Conservation (phyloP, 2,113 vertebrate species). For the Rhagologus leucostigma region DNA sequence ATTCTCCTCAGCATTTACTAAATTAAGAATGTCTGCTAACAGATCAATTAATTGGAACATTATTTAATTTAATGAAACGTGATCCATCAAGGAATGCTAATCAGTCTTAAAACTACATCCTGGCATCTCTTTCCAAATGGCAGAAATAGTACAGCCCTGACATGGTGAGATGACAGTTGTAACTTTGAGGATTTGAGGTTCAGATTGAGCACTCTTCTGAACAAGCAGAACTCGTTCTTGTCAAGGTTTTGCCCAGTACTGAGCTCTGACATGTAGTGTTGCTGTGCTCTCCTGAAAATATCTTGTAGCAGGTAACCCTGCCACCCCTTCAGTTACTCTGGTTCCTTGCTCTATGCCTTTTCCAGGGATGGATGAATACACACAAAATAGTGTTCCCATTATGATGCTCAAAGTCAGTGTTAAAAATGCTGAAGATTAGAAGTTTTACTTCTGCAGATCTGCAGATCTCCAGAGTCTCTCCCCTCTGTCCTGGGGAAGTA, state of each 20-base stretch:
- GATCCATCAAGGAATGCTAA: conserved; percentile 63
- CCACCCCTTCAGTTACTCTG: background rate
- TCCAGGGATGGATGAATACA: background rate
- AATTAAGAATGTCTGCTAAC: conserved; percentile 77
- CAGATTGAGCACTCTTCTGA: background rate
- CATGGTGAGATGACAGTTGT: background rate
- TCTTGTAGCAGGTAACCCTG: background rate
- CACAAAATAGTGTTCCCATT: background rate
- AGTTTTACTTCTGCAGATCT: background rate
- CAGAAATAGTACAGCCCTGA: background rate
- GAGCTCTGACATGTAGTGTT: background rate
- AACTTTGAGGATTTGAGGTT: background rate
- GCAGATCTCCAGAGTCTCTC: background rate
- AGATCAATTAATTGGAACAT: conserved; percentile 73
- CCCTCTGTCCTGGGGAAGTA: fast-evolving
- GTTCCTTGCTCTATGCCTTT: background rate
- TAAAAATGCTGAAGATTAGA: background rate
- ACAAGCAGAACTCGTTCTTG: background rate
- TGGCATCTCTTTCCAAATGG: background rate
- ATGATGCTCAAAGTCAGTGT: background rate
- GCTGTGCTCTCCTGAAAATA: background rate
- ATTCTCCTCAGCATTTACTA: conserved; percentile 70
- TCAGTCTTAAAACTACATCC: conserved; percentile 9
- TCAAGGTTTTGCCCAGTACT: background rate
- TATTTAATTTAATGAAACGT: conserved; percentile 76